phyloP scores from a whole-genome alignment of 2,113 vertebrate species.

The Etheostoma cragini region DNA sequence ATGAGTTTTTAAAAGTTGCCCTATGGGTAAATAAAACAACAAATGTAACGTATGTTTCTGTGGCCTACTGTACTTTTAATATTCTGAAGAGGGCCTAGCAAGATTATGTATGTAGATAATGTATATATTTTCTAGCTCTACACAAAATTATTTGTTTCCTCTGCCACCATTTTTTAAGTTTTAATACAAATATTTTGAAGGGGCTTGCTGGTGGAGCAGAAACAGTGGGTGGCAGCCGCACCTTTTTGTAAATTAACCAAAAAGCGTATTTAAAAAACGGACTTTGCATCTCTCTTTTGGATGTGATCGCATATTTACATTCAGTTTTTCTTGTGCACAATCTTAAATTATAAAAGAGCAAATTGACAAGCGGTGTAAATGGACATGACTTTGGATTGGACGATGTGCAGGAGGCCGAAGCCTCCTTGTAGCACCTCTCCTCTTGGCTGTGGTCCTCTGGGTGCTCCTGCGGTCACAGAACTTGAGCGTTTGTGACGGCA shows the following conservation, averaged over 20 bases:
- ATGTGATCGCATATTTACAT: background rate
- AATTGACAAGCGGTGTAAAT: background rate
- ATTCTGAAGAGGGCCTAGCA: background rate
- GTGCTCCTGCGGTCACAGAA: slow-evolving; percentile 71
- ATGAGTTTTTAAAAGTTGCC: background rate
- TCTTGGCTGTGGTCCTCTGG: slow-evolving; percentile 63
- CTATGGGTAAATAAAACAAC: background rate
- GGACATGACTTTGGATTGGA: slow-evolving; percentile 9
- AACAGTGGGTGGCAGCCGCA: background rate
- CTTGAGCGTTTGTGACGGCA: slow-evolving; percentile 39
- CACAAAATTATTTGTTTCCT: background rate
- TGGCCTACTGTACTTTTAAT: background rate
- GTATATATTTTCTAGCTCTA: background rate
- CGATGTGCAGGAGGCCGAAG: slow-evolving; percentile 5
- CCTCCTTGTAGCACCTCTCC: slow-evolving; percentile 7
- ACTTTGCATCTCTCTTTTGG: background rate
- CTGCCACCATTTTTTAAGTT: background rate
- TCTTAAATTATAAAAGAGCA: background rate
- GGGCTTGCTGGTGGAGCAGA: background rate
- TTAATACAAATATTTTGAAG: background rate
- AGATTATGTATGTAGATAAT: background rate
- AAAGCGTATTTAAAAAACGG: background rate
- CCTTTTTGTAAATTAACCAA: background rate
- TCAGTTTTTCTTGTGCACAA: background rate
- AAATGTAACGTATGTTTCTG: background rate